Conservation (phyloP, 2,797 vertebrate genomes). For the Discoglossus pictus region DNA sequence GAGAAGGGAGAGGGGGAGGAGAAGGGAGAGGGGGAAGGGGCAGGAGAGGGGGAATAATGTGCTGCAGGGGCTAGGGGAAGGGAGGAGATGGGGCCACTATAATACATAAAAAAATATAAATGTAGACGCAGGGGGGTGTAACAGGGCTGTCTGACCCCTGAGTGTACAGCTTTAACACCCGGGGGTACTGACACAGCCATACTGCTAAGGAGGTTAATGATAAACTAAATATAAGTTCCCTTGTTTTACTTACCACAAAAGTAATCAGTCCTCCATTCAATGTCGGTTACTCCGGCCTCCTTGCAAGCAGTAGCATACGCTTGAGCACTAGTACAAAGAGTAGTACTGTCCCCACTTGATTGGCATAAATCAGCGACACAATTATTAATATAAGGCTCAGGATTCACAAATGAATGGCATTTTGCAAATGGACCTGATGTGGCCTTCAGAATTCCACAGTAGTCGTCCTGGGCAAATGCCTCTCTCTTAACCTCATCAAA, state of each 20-base stretch:
- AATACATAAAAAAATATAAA: too few relatives aligned
- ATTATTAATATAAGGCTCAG: background rate
- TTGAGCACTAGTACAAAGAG: conserved; percentile 4
- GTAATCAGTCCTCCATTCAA: background rate
- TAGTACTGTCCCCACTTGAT: conserved; percentile 1
- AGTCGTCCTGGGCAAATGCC: conserved; percentile 56
- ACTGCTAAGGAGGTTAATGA: too few relatives aligned
- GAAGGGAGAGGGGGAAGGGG: too few relatives aligned
- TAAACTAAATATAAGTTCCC: too few relatives aligned
- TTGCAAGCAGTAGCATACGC: conserved; percentile 3
- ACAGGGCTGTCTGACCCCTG: too few relatives aligned
- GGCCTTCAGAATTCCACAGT: conserved; percentile 65
- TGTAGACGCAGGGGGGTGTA: too few relatives aligned
- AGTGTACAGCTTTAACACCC: too few relatives aligned
- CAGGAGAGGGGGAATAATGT: too few relatives aligned
- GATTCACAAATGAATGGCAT: background rate
- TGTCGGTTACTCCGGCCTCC: background rate
- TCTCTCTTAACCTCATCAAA: conserved; percentile 56
- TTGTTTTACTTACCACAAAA: conserved; percentile 22
- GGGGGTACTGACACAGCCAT: too few relatives aligned
- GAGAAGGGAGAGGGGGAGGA: background rate
- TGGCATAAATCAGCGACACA: conserved; percentile 9
- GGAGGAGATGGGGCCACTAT: too few relatives aligned
- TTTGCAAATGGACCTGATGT: conserved; percentile 55
- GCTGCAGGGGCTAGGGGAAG: too few relatives aligned